Conservation (phyloP, 2,888 invertebrate species). For the Melieria omissa region DNA sequence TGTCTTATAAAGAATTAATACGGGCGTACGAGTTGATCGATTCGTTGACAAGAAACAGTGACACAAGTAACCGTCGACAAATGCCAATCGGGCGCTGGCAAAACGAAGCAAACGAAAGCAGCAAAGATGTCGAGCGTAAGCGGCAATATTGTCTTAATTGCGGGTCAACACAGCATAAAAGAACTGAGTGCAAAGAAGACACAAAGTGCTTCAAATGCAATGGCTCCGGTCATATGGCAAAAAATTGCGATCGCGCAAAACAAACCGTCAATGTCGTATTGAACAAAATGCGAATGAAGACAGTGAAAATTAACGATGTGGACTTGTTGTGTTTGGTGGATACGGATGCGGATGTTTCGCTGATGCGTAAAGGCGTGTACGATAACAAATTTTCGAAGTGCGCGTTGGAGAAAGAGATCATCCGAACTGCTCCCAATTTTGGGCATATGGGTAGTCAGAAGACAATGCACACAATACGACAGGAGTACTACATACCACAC, state of each 20-base stretch:
- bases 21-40: slow-evolving; percentile 26
- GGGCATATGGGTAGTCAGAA: slow-evolving; percentile 20
- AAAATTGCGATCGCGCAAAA: background rate
- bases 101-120: too few species aligned
- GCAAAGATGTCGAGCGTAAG: too few species aligned
- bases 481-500: slow-evolving; percentile 21
- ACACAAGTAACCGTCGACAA: too few species aligned
- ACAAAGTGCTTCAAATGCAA: slow-evolving; percentile 13
- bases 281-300: slow-evolving; percentile 20
- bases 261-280: slow-evolving; percentile 10
- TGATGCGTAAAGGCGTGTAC: slow-evolving; percentile 17
- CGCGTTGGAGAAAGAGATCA: background rate
- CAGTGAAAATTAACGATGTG: slow-evolving; percentile 6
- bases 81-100: too few species aligned
- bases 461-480: background rate
- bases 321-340: slow-evolving; percentile 25
- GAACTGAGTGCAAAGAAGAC: slow-evolving; percentile 13
- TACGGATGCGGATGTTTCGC: slow-evolving; percentile 23
- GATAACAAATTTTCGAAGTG: background rate
- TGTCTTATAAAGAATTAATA: slow-evolving; percentile 33
- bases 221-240: slow-evolving; percentile 1
- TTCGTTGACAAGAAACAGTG: too few species aligned
- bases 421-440: slow-evolving; percentile 1
- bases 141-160: background rate
- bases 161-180: background rate